Percentiles rank a stretch among this genome's conserved stretches.
These are phyloP conservation scores for Ammospiza nelsoni DNA, from an alignment of 2,113 vertebrate genomes.

Conservation along the genomic window DNA sequence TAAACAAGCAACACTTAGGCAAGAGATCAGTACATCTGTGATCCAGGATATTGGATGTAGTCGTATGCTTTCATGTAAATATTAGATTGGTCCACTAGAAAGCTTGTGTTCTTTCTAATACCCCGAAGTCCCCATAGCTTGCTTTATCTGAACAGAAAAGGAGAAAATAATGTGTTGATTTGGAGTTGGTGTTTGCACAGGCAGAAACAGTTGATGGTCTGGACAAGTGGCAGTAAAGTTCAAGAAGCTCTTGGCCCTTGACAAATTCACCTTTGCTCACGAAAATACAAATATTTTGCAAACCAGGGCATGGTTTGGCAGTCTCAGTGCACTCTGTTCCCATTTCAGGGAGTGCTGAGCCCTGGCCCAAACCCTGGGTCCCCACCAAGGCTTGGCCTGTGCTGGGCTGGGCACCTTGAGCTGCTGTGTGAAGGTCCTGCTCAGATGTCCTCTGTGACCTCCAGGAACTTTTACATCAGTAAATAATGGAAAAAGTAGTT, in stretches of 20 bases:
- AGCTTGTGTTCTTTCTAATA: background rate
- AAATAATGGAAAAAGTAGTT: background rate
- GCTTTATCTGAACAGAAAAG: background rate
- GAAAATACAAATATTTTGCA: background rate
- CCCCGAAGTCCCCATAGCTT: background rate
- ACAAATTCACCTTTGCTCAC: background rate
- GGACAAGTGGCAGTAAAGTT: background rate
- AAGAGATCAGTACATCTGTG: background rate
- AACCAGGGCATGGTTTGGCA: background rate
- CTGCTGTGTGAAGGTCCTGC: fast-evolving
- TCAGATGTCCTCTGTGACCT: background rate
- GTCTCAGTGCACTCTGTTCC: background rate
- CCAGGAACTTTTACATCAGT: background rate
- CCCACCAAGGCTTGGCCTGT: background rate
- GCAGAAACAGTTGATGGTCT: background rate
- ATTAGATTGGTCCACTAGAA: background rate
- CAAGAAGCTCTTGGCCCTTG: background rate
- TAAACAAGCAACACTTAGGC: background rate
- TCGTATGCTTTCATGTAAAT: background rate
- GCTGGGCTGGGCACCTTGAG: background rate
- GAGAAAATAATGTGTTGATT: background rate
- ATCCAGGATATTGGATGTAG: background rate
- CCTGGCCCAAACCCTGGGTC: fast-evolving
- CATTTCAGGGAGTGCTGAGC: background rate
- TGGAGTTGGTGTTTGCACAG: background rate